Conservation (phyloP, 37 sponge, comb jelly and placozoan species). For the Beroe ovata region DNA sequence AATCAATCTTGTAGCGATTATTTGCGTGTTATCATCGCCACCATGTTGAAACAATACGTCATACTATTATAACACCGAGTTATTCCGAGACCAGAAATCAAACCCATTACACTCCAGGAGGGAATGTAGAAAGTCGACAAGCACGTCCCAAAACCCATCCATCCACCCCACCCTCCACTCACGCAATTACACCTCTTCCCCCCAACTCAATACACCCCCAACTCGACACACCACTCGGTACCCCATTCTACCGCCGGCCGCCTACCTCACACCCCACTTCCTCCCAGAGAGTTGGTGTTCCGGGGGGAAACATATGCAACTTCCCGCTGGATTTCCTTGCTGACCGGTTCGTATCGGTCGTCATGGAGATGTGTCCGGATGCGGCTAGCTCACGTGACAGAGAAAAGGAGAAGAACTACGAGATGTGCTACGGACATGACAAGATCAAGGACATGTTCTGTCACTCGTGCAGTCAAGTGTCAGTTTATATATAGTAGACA, state of each 20-base stretch:
- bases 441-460: slow-evolving; percentile 56
- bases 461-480: slow-evolving; percentile 45
- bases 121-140: no score
- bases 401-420: slow-evolving; percentile 33
- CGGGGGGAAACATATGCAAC: slow-evolving; percentile 43
- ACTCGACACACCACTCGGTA: not conserved
- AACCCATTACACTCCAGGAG: no score
- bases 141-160: no score
- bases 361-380: slow-evolving; percentile 58
- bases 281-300: slow-evolving; percentile 22
- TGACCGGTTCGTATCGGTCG: slow-evolving; percentile 32
- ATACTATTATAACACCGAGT: no score
- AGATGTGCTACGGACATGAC: slow-evolving; percentile 67
- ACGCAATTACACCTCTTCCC: not conserved
- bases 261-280: not conserved
- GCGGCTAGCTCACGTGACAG: not conserved
- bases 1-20: no score
- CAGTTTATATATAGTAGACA: slow-evolving; percentile 29
- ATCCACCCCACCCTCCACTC: no score
- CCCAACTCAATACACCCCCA: not conserved
- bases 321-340: slow-evolving; percentile 64
- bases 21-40: no score
- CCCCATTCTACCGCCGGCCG: not conserved
- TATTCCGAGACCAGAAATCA: no score
- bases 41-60: no score